Base-by-base conservation (phyloP, 2,797 vertebrate species). In the Sebastes oblongus region DNA sequence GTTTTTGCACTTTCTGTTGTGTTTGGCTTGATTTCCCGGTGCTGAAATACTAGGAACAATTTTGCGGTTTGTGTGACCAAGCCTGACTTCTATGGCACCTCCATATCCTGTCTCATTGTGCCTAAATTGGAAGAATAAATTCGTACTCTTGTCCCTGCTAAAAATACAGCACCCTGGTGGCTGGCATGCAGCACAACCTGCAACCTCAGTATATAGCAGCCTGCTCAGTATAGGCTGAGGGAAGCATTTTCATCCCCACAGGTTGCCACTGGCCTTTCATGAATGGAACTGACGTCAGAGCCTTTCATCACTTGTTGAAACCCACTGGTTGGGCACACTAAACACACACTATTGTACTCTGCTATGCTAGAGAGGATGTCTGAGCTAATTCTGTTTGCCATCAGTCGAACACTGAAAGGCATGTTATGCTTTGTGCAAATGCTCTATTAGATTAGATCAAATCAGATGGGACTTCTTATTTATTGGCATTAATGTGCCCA, bases 91-190 rank as follows among this genome's bases (percentile, higher is more conserved):
- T 64, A 4, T 66, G 66, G 60, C 54, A 64, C 34, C 36, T 72
- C 36, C 20, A 30, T 75, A 65, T 71, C 60, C 72, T 65, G 29
- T 54, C 60, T 75, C 29, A 56, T 80, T 85, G 77, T 89, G 60
- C 67, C 62, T 60, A 34, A 88, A 77, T 36, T 69, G 58, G 58
- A 69, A 68, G 36, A 78, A 84, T 84, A 78, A 65, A 86, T 91
- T 87, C 74, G 75, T 59, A 42, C 68, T 85, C 84, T 91, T 85
- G 64, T 81, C 62, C 69, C 55, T 46, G 73, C 90, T 94, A 89
- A 93, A 95, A 95, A 93, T 94, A 90, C 84, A 91, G 65, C 65
- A 5, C 58, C 72, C 84, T 79, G 58, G 73, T 81, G 80, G 82
- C 75, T 87, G 86, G 84, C 66, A 82, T 83, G 86, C 87, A 82